Percentiles rank a stretch among this genome's conserved stretches.
Conservation (phyloP, 2,113 vertebrate species). For the Cranoglanis bouderius region DNA sequence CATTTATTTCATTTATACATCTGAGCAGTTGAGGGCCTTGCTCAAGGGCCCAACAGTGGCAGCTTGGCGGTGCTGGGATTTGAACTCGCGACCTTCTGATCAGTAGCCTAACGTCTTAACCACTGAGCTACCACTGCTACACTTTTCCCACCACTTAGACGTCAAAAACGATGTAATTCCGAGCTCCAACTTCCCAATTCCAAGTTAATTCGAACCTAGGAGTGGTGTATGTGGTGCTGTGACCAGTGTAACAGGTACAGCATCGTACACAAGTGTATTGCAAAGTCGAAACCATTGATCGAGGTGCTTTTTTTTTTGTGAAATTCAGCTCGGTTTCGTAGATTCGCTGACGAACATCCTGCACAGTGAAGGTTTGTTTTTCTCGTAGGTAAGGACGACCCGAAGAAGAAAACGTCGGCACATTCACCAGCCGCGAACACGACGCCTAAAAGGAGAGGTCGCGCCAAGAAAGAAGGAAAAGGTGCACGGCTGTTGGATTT, state of each 20-base stretch:
- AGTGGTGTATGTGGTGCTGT: neutral
- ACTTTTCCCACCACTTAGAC: no score
- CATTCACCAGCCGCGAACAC: neutral
- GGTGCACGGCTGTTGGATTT: neutral
- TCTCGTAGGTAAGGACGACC: neutral
- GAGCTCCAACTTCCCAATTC: neutral
- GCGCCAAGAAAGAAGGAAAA: constrained; percentile 19
- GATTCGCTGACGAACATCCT: neutral
- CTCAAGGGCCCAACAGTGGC: no score
- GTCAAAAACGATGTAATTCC: no score
- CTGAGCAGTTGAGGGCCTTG: no score
- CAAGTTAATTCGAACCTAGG: no score
- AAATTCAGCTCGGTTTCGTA: neutral
- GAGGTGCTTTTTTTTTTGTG: neutral
- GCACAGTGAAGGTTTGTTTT: neutral
- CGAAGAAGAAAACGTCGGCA: neutral
- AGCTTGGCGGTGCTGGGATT: no score
- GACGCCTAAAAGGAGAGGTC: constrained; percentile 21
- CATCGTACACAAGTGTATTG: neutral
- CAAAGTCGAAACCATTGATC: neutral
- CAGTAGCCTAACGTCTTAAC: no score
- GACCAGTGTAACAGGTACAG: neutral
- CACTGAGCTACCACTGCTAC: no score
- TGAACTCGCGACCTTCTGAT: no score
- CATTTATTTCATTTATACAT: no score